Evolutionary conservation across 1,140 invertebrate species (phyloP), one percentile per base, ranked within the genome.

Genomic region (Sitobion miscanthi): DNA sequence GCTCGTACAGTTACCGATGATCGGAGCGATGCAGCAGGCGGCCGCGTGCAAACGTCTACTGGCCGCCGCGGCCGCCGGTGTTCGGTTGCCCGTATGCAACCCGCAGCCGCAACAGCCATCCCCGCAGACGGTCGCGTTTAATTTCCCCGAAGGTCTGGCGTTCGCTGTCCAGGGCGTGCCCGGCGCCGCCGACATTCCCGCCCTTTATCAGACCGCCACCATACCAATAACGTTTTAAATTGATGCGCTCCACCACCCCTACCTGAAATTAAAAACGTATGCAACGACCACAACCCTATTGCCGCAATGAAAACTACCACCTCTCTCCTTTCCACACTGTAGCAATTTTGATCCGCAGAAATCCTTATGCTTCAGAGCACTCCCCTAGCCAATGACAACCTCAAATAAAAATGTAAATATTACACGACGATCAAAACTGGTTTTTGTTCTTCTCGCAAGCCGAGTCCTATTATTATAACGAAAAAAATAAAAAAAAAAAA

Each of bases 151-250:
- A 25, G 91, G 91, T 9, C 62, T 96, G 96, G 94, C 96, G 96
- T 0, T 95, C 96, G 30, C 94, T 95, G 54, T 96, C 96, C 94
- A 97, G 97, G 38, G 96, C 95, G 97, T 97, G 97, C 97, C 97
- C 95, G 95, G 88, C 20, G 47, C 91, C 21, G 95, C 97, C 42
- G 97, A 97, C 94, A 95, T 97, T 94, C 95, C 95, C 95, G 96
- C 95, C 94, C 96, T 94, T 14, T 94, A 92, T 54, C 93, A 91
- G 38, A 82, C 93, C 23, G 77, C 88, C n/a, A 85, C 89, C 14
- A 42, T 94, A 38, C 93, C 93, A 85, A 52, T 93, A 38, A 54
- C 91, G 49, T 93, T 86, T 86, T 93, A 38, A 85, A 57, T 25
- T 5, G 45, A 21, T 17, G 8, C 17, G 30, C 5, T 21, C 21